These are phyloP conservation scores for Gadopsis bispinosus DNA, from an alignment of 2,797 vertebrate genomes.

Conservation along the genomic window DNA sequence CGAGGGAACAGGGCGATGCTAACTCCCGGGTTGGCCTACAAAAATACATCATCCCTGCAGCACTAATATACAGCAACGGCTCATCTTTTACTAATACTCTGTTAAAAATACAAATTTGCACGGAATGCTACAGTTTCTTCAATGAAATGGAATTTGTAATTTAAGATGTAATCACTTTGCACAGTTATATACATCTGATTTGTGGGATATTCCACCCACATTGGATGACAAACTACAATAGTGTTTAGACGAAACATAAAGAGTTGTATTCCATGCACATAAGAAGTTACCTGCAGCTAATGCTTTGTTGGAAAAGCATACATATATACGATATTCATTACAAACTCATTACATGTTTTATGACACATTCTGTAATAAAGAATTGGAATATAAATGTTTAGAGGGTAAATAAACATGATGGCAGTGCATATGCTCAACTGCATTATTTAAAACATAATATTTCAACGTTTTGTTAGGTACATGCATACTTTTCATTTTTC, in stretches of 20 bases:
- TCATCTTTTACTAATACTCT: neutral
- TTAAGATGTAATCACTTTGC: conserved; percentile 33
- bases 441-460: neutral
- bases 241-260: neutral
- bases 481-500: neutral
- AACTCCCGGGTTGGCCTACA: no score
- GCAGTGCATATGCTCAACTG: neutral
- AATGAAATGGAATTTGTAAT: conserved; percentile 22
- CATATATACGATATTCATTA: conserved; percentile 5
- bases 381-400: neutral
- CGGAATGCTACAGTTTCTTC: conserved; percentile 8
- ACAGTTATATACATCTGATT: conserved; percentile 18
- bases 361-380: conserved; percentile 18
- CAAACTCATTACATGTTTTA: conserved; percentile 30
- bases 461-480: neutral
- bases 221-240: conserved; percentile 15
- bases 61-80: neutral
- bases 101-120: conserved; percentile 14
- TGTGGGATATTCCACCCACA: neutral
- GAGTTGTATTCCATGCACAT: conserved; percentile 21
- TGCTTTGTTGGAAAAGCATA: conserved; percentile 1
- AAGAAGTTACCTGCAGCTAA: conserved; percentile 11
- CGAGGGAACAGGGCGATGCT: no score
- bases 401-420: neutral
- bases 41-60: no score